Evolutionary conservation across 2,113 vertebrate genomes (phyloP).

Genomic region (Zosterops japonicus): DNA sequence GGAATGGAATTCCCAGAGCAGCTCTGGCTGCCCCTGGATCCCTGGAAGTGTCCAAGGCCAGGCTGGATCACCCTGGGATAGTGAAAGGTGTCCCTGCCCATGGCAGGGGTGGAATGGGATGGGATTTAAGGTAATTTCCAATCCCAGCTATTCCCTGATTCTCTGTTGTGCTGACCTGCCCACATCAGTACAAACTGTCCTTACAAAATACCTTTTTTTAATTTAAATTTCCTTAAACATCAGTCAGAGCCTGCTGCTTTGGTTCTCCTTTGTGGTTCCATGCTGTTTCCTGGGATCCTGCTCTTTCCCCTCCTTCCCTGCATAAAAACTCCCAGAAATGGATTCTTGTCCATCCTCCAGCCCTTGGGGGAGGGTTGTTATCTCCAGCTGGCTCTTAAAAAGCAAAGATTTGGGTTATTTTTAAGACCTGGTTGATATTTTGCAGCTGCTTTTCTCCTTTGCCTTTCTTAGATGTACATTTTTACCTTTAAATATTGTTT

Average conservation of each 20-base stretch:
- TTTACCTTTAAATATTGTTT: neutral
- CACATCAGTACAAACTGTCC: neutral
- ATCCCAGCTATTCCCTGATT: neutral
- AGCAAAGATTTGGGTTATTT: neutral
- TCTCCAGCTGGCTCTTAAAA: neutral
- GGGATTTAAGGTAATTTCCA: neutral
- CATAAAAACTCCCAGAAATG: neutral
- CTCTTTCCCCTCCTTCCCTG: neutral
- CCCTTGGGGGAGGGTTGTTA: neutral
- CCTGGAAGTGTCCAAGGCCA: neutral
- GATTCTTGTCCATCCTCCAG: neutral
- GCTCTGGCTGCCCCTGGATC: neutral
- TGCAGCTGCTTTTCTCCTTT: constrained; percentile 5
- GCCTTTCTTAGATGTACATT: neutral
- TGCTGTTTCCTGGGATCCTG: neutral
- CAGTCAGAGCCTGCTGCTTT: neutral
- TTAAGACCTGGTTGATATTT: neutral
- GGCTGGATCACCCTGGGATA: neutral
- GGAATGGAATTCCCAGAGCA: rapidly evolving
- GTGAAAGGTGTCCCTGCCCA: neutral
- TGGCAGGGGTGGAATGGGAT: rapidly evolving
- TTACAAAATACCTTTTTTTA: neutral
- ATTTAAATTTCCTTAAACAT: neutral
- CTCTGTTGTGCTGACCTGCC: neutral
- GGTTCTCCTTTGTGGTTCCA: neutral